phyloP scores from a whole-genome alignment of 2,113 vertebrate genomes.

The Rhombomys opimus region DNA sequence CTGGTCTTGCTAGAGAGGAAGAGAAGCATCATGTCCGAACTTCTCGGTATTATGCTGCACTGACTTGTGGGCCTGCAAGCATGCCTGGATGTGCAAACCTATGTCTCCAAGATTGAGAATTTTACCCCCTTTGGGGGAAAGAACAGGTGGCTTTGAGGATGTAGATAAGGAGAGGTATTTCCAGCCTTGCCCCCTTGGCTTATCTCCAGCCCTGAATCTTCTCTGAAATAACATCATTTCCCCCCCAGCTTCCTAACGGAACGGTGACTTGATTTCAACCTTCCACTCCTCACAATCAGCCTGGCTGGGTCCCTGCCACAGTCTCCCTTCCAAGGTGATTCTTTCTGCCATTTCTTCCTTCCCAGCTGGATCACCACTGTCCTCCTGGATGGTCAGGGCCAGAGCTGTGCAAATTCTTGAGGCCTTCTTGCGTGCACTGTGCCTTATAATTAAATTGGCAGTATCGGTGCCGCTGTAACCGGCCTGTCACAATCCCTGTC shows the following conservation, averaged over 20 bases:
- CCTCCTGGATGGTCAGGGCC: neutral
- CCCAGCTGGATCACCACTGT: neutral
- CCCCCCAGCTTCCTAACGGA: constrained; percentile 5
- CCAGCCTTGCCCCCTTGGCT: neutral
- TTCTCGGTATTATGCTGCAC: neutral
- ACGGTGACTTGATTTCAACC: neutral
- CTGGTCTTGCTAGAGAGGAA: neutral
- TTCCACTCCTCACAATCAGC: neutral
- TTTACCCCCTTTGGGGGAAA: neutral
- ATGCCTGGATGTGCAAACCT: neutral
- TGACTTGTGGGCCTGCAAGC: neutral
- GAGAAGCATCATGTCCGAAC: neutral
- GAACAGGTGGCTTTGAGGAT: neutral
- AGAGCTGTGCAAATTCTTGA: neutral
- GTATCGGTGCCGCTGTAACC: neutral
- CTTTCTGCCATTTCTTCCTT: neutral
- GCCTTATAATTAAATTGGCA: neutral
- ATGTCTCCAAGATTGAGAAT: neutral
- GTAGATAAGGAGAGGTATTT: neutral
- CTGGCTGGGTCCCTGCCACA: neutral
- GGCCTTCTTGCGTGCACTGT: neutral
- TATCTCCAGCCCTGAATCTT: neutral
- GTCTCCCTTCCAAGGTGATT: neutral
- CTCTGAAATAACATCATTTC: neutral
- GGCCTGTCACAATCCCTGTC: neutral